Evolutionary conservation across 2,888 invertebrate genomes (phyloP).

Genomic region (Callosobruchus maculatus): DNA sequence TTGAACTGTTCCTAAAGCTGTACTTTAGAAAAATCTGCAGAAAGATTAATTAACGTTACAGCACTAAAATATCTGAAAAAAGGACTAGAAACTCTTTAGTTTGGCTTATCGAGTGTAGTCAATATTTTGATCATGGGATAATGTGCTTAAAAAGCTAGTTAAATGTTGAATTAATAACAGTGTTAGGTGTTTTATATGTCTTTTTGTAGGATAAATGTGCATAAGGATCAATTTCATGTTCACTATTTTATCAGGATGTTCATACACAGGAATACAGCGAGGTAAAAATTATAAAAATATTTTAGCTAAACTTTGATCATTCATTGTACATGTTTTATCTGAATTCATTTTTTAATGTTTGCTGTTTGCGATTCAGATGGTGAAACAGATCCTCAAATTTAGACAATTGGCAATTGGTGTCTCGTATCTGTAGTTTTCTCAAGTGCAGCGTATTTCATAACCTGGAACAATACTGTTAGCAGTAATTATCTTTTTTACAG

Average conservation of each 20-base stretch:
- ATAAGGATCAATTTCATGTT: not conserved
- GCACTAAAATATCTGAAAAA: not conserved
- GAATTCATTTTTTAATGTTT: too few species aligned
- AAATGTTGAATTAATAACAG: not conserved
- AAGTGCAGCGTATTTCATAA: not conserved
- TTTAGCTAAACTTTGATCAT: too few species aligned
- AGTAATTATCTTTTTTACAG: not conserved
- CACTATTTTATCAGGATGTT: too few species aligned
- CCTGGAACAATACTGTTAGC: not conserved
- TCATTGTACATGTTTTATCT: too few species aligned
- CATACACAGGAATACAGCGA: too few species aligned
- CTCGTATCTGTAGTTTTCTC: not conserved
- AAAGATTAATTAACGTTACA: not conserved
- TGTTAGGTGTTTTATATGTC: not conserved
- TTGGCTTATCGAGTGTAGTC: not conserved
- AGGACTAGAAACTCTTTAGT: not conserved
- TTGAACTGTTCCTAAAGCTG: slow-evolving; percentile 3
- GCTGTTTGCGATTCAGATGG: too few species aligned
- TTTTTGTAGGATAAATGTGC: not conserved
- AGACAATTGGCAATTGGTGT: not conserved
- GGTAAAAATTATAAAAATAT: too few species aligned
- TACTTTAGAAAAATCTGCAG: slow-evolving; percentile 13
- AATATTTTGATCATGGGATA: not conserved
- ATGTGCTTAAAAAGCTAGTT: not conserved
- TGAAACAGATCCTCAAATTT: not conserved